A percentile compares a stretch with the other conserved stretches of the same genome.
Evolutionary conservation across 2,797 vertebrate genomes (phyloP).

Genomic region (Octomys mimax): DNA sequence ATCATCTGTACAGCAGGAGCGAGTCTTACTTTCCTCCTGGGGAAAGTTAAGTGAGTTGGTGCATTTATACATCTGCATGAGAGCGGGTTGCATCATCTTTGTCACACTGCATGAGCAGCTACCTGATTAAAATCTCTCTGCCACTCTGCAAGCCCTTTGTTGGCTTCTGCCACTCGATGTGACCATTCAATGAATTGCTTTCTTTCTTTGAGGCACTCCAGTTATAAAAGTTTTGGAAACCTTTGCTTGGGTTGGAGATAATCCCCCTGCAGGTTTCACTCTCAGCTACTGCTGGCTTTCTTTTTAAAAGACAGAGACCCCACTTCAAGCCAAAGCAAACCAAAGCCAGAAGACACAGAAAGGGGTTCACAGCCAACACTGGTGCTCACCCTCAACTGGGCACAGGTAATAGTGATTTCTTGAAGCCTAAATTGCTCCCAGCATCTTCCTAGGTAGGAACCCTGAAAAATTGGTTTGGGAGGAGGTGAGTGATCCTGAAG

Average conservation of each 20-base stretch:
- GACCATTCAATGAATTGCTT: not conserved
- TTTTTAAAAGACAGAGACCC: not conserved
- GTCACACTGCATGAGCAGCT: not conserved
- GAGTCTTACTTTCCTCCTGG: not conserved
- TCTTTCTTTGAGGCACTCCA: not conserved
- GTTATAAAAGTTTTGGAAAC: not conserved
- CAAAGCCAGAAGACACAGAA: not conserved
- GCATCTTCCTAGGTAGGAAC: constrained; percentile 32
- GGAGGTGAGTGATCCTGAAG: not conserved
- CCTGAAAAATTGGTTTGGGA: constrained; percentile 50
- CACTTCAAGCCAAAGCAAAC: not conserved
- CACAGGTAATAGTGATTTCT: not conserved
- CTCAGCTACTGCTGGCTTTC: not conserved
- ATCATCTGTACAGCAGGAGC: not conserved
- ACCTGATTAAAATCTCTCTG: not conserved
- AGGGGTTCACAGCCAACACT: not conserved
- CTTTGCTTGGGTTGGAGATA: not conserved
- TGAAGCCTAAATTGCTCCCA: not conserved
- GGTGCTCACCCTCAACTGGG: not conserved
- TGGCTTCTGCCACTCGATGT: not conserved
- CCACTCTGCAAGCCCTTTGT: not conserved
- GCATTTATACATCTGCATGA: not conserved
- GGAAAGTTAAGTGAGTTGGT: not conserved
- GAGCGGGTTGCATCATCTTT: not conserved
- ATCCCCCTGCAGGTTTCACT: not conserved